These are phyloP conservation scores for Trilocha varians DNA, from an alignment of 2,888 invertebrate species.

Conservation along the genomic window DNA sequence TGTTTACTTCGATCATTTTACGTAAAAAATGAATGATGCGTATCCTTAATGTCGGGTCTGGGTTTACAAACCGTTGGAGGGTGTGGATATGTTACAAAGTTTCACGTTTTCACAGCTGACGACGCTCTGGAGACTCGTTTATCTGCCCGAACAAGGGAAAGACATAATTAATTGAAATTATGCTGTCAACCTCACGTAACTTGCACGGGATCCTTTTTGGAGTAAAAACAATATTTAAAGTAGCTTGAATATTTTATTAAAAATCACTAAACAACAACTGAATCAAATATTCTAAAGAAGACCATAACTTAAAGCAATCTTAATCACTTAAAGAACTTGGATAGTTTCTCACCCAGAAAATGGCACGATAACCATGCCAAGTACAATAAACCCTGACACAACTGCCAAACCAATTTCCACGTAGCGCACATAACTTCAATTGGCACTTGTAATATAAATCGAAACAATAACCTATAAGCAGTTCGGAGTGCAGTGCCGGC, in stretches of 20 bases:
- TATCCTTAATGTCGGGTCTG: conserved; percentile 48
- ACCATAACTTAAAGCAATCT: no score
- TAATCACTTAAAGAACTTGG: no score
- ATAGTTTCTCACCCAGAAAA: no score
- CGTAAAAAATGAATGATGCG: conserved; percentile 48
- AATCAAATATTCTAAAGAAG: no score
- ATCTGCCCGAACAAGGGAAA: conserved; percentile 45
- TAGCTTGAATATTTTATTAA: no score
- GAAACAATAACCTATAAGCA: conserved; percentile 34
- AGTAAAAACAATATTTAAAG: no score
- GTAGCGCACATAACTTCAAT: conserved; percentile 12
- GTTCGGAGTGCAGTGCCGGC: conserved; percentile 8
- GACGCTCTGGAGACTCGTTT: conserved; percentile 51
- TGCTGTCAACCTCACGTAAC: conserved; percentile 38
- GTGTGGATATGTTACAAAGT: conserved; percentile 46
- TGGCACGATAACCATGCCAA: no score
- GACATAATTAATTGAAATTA: conserved; percentile 62
- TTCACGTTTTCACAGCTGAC: conserved; percentile 47
- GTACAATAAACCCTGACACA: no score
- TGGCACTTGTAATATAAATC: conserved; percentile 44
- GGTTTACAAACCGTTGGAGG: conserved; percentile 32
- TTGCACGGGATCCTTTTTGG: conserved; percentile 19
- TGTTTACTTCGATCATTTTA: no score
- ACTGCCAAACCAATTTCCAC: neutral
- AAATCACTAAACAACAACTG: no score